Evolutionary conservation across 2,797 vertebrate genomes (phyloP), one percentile per base, ranked within the genome.

Genomic region (Aldrovandia affinis): DNA sequence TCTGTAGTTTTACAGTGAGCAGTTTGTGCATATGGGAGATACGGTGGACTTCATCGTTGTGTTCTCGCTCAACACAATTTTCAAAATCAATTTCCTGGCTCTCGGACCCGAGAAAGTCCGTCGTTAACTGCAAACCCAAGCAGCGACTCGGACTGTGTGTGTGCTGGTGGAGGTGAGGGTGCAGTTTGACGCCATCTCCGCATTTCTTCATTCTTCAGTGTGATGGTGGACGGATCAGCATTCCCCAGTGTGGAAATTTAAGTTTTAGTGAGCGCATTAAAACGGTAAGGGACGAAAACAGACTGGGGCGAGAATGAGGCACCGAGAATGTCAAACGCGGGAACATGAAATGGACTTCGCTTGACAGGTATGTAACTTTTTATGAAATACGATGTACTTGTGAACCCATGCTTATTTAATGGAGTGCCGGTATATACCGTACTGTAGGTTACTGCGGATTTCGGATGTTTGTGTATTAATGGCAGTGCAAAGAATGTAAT

Each of bases 121-220:
- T n/a, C 25, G 73, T 47, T 77, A 47, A 47, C 73, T 77, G 73
- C 73, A 44, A n/a, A 42, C 73, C 42, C 39, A 44, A 77, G 39
- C 73, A 77, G 39, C 39, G 73, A 77, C 42, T 77, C 39, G 7
- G 39, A 47, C 73, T 10, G 36, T n/a, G 42, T 42, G 5, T n/a
- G 68, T 28, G 39, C 39, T 77, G 42, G 42, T 47, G 42, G 39
- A 77, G 73, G 39, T 47, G 42, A 77, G 25, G 68, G 39, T 25
- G 20, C 73, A 77, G 73, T 77, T 77, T 77, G 73, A 47, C 73
- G 73, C 42, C 73, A 77, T 77, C 73, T 77, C 73, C 25, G 22
- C 39, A 15, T 77, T 77, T 47, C 39, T 77, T 47, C 73, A 42
- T 77, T 77, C 22, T 47, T 77, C 39, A 6, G 22, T 2, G 73